Base-by-base conservation (phyloP, 2,888 invertebrate genomes). In the Habrosyne pyritoides region DNA sequence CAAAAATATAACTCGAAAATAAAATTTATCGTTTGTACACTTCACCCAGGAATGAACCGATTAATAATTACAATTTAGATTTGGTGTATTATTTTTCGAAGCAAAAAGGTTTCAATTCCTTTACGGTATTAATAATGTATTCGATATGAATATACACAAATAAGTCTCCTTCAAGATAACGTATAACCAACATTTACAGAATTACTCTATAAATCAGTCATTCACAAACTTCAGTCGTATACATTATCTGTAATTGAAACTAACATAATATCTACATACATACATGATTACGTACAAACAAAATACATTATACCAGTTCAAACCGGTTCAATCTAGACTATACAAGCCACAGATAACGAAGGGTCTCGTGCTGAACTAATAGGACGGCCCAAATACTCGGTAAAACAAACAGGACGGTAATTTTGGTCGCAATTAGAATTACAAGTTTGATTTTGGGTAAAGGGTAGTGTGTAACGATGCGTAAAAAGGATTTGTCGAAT, bases 341-440 rank as follows among this genome's bases (percentile, higher is more conserved):
- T 59, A 64, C 69, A 64, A 56, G 69, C 66, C 55, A 59, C 62
- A 64, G 69, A 69, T 69, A 71, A 71, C 71, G 71, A 61, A 66
- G 66, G 62, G 55, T 69, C 58, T n/a, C n/a, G 22, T 12, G 22
- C 21, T 22, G 12, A n/a, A 48, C 47, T 48, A 22, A 21, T 22
- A 21, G 65, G 67, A 62, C 59, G 58, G 56, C 58, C 30, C 55
- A 66, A n/a, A 33, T 33, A 33, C 33, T 33, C 33, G 6, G 33
- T 33, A 33, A 42, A 42, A 42, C 42, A 42, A 42, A 42, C 42
- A 58, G 58, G 63, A 57, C 61, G 55, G 67, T 54, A 22, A 52
- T 55, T 57, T 54, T 49, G 48, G 52, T 55, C 53, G 56, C 60
- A 63, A 68, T 71, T 66, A 46, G 10, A 52, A 14, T 26, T 51